Percentiles rank a stretch among this genome's conserved stretches.
Conservation (phyloP, 2,113 vertebrate genomes). For the Dipodomys merriami region DNA sequence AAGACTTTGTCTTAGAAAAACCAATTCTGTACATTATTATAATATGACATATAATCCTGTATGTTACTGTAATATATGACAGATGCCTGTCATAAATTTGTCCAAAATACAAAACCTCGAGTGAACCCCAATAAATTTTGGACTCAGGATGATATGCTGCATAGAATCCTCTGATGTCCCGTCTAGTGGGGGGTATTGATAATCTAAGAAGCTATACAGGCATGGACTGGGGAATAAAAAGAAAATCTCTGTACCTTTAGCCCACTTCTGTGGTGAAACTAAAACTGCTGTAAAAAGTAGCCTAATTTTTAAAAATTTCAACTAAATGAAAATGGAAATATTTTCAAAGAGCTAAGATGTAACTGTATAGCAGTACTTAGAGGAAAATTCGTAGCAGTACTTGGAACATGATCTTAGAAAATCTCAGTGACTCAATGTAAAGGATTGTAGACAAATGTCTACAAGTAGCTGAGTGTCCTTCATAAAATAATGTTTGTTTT, state of each 20-base stretch:
- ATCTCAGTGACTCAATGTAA: not conserved
- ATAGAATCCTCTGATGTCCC: not conserved
- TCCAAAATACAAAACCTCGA: not conserved
- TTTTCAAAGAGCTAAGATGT: slow-evolving; percentile 13
- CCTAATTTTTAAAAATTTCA: not conserved
- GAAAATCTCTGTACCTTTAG: not conserved
- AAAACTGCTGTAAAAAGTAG: not conserved
- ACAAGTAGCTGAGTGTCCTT: not conserved
- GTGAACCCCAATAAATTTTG: not conserved
- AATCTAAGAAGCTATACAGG: not conserved
- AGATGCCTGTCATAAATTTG: not conserved
- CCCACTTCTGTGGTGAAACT: not conserved
- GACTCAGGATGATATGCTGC: not conserved
- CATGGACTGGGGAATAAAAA: not conserved
- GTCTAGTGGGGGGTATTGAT: not conserved
- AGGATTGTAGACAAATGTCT: not conserved
- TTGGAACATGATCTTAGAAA: not conserved
- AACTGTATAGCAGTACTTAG: not conserved
- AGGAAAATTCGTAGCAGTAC: not conserved
- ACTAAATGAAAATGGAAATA: slow-evolving; percentile 10
- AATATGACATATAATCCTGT: not conserved
- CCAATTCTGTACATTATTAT: no score
- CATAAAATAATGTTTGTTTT: not conserved
- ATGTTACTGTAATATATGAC: not conserved
- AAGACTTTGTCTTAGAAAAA: no score